phyloP scores from a whole-genome alignment of 2,113 vertebrate species.

The Micromys minutus region DNA sequence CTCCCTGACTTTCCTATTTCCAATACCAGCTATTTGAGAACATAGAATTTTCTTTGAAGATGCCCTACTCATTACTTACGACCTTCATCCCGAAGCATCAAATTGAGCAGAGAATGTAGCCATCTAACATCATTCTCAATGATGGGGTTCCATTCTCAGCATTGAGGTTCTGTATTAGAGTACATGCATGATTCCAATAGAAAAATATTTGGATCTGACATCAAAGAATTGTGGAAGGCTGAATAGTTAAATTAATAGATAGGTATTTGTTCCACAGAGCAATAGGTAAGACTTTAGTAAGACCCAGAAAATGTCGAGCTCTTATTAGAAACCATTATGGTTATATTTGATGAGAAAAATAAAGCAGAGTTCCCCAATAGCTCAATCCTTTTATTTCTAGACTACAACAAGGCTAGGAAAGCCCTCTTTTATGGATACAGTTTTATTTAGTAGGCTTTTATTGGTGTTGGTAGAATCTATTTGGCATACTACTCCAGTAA shows the following conservation, averaged over 20 bases:
- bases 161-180: not conserved
- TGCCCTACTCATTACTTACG: not conserved
- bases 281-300: not conserved
- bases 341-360: too few species aligned
- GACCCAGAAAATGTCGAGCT: not conserved
- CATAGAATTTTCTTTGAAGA: not conserved
- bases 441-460: not conserved
- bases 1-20: not conserved
- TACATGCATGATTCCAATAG: not conserved
- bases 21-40: not conserved
- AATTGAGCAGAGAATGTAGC: not conserved
- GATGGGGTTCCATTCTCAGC: not conserved
- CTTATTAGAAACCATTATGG: not conserved
- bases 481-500: not conserved
- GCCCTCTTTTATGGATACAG: not conserved
- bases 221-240: not conserved
- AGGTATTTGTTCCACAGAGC: not conserved
- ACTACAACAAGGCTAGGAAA: not conserved
- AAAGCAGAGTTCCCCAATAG: not conserved
- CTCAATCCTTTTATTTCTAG: not conserved
- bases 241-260: not conserved
- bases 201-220: not conserved
- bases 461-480: not conserved
- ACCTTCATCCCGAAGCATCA: not conserved
- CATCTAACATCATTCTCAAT: not conserved